Base-by-base conservation (phyloP, 2,888 invertebrate genomes). In the Himalopsyche kuldschensis region DNA sequence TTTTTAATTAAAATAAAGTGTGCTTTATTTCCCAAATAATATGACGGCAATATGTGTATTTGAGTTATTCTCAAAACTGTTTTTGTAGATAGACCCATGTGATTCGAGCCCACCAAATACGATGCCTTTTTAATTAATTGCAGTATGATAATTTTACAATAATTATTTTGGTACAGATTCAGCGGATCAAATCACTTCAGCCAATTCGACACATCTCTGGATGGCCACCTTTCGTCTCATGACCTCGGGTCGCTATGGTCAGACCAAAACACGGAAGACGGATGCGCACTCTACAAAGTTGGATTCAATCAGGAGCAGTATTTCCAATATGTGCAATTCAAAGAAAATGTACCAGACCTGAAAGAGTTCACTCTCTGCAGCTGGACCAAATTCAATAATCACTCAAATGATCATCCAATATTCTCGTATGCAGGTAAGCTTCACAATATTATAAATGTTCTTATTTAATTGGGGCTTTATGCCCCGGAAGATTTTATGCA, bases 291-390 rank as follows among this genome's bases (percentile, higher is more conserved):
- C 6, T 94, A 95, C 89, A 95, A 95, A 88, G 94, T 94, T 32
- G 90, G 91, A 10, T 94, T 95, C 87, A 94, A 93, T 87, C 94
- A 95, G 88, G 94, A 95, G 86, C 90, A 95, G 17, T 94, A 90
- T 88, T 94, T 93, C 86, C 95, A 95, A 90, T 95, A 95, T 87
- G 92, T 96, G 82, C 94, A 95, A 87, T 97, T 96, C 89, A 94
- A 95, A 84, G 93, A 93, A 48, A 90, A 93, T 35, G 87, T 97
- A 47, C 96, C 96, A 0, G 94, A 96, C 88, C 88, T 97, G 87
- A 95, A 96, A 87, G 96, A 97, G 89, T 96, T 96, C 89, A 96
- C 96, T 0, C 91, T 97, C 11, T 97, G 97, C 88, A 93, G 94
- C 90, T 97, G 97, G 97, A 94, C 93, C 87, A 95, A 96, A 87